These are phyloP conservation scores for Sus cebifrons DNA, from an alignment of 2,797 vertebrate species.

Conservation along the genomic window DNA sequence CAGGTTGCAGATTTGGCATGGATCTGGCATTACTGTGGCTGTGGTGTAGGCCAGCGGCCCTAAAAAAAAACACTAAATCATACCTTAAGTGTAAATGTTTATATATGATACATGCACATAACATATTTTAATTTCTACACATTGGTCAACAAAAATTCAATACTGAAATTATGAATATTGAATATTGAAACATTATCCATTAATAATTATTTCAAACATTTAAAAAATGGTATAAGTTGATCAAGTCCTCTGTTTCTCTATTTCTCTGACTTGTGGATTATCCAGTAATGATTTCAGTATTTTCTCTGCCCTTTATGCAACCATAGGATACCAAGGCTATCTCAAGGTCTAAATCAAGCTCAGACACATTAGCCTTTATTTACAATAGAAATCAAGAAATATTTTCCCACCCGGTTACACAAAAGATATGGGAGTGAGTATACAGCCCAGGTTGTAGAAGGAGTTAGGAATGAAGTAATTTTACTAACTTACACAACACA, in stretches of 20 bases:
- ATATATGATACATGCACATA: neutral
- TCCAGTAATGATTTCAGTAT: neutral
- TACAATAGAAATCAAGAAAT: neutral
- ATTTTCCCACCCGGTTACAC: neutral
- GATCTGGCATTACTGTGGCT: no score
- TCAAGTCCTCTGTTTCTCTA: neutral
- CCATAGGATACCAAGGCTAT: neutral
- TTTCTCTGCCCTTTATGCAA: neutral
- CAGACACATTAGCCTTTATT: neutral
- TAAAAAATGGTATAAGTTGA: neutral
- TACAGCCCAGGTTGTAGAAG: neutral
- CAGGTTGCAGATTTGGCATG: no score
- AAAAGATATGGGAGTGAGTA: neutral
- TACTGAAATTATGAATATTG: neutral
- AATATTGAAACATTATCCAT: neutral
- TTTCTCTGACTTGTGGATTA: neutral
- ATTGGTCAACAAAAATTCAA: neutral
- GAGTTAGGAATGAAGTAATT: neutral
- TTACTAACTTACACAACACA: neutral
- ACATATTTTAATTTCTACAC: neutral
- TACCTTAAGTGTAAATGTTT: neutral
- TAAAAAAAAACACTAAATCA: no score
- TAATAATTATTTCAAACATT: conserved; percentile 9
- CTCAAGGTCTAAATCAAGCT: neutral
- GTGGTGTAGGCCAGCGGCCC: no score